Evolutionary conservation across 2,888 invertebrate genomes (phyloP).

Genomic region (Dexiosoma caninum): DNA sequence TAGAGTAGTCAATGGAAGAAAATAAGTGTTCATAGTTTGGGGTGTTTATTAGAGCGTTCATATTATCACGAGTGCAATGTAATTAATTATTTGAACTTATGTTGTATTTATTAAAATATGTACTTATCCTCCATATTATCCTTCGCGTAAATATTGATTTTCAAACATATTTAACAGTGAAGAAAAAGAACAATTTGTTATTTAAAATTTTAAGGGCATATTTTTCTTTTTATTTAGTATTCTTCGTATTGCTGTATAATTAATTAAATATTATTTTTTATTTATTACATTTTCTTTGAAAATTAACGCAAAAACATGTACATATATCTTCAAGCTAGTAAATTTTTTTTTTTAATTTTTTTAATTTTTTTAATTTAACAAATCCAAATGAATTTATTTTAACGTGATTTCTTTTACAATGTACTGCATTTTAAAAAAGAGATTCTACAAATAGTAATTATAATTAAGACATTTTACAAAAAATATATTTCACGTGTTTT

Average conservation of each 20-base stretch:
- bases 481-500: conserved; percentile 17
- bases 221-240: conserved; percentile 41
- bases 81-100: too few species aligned
- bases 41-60: too few species aligned
- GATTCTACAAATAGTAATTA: conserved; percentile 49
- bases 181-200: background rate
- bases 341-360: background rate
- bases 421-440: conserved; percentile 46
- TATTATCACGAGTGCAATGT: too few species aligned
- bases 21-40: too few species aligned
- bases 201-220: conserved; percentile 19
- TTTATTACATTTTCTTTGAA: conserved; percentile 27
- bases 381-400: conserved; percentile 36
- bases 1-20: too few species aligned
- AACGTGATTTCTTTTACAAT: background rate
- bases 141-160: too few species aligned
- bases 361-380: conserved; percentile 10
- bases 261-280: conserved; percentile 23
- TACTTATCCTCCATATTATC: too few species aligned
- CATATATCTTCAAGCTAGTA: background rate
- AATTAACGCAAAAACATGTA: conserved; percentile 39
- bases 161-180: background rate
- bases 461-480: conserved; percentile 48
- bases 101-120: too few species aligned
- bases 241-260: conserved; percentile 40